phyloP scores from a whole-genome alignment of 2,113 vertebrate species.

The Ptilonorhynchus violaceus region DNA sequence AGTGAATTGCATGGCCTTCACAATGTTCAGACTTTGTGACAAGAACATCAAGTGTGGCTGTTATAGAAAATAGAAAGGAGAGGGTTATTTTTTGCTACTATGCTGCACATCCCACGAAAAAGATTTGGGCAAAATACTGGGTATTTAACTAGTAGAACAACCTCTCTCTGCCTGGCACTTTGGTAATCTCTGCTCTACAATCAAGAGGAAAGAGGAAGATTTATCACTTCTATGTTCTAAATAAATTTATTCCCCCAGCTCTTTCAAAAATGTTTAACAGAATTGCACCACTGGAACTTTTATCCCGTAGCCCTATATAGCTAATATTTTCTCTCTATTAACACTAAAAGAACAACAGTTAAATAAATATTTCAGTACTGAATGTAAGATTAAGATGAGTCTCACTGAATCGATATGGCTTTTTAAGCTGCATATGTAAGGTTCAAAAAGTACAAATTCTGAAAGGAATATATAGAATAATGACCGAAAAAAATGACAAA shows the following conservation, averaged over 20 bases:
- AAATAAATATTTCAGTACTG: neutral
- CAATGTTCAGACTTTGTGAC: neutral
- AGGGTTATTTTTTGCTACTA: neutral
- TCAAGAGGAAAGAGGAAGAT: neutral
- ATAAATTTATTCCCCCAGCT: neutral
- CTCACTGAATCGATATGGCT: neutral
- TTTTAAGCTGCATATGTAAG: neutral
- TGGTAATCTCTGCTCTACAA: neutral
- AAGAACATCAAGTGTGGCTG: neutral
- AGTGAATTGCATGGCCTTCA: neutral
- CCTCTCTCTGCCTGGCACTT: fast-evolving
- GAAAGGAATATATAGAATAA: neutral
- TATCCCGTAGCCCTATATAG: neutral
- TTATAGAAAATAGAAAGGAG: neutral
- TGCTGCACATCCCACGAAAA: neutral
- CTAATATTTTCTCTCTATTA: neutral
- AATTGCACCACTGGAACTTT: neutral
- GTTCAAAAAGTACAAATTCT: neutral
- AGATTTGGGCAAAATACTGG: neutral
- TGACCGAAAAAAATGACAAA: neutral
- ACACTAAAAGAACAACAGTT: neutral
- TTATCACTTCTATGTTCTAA: neutral
- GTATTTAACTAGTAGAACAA: neutral
- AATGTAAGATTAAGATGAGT: neutral
- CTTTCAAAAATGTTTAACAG: neutral